Evolutionary conservation across 2,888 invertebrate species (phyloP), one percentile per base, ranked within the genome.

Genomic region (Stegophylla sp.): DNA sequence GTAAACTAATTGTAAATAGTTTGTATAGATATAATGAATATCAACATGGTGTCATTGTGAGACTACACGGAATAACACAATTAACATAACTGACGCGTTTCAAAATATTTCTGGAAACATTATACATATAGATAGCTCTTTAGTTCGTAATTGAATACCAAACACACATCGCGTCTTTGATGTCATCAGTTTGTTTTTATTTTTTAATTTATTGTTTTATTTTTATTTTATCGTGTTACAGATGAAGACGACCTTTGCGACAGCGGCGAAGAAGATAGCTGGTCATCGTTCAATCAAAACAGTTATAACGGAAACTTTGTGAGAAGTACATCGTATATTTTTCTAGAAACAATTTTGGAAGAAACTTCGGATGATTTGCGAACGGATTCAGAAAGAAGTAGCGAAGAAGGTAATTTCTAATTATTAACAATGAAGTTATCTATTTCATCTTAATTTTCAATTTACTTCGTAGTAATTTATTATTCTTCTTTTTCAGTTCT

Each of bases 311-410:
- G 61, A 34, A 71, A 79, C 20, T 23, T 71, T 7, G 61, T 26
- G 7, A 79, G 71, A 26, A 79, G 83, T 41, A 73, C 82, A 10
- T 90, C 91, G 84, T 89, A 89, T 84, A 89, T 91, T 86, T 92
- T 92, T 87, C 89, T 94, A 88, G 94, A 95, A 87, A 94, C 95
- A 41, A 95, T 95, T 86, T 90, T 94, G 85, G 95, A 95, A 87
- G 95, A 95, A 87, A 94, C 94, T 23, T 93, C 94, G 84, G 94
- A 95, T 88, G 94, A 95, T 86, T 88, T 93, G 84, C 90, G 91
- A 83, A 92, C 92, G 82, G 93, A 93, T 41, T 79, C 79, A 0
- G 79, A 79, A 51, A 69, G 51, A 41, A 79, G 79, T 61, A 79
- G 79, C 26, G 79, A 79, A 71, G 79, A 79, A 79, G 79, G 79